Evolutionary conservation across 2,797 vertebrate genomes (phyloP).

Genomic region (Scarus forsteni): DNA sequence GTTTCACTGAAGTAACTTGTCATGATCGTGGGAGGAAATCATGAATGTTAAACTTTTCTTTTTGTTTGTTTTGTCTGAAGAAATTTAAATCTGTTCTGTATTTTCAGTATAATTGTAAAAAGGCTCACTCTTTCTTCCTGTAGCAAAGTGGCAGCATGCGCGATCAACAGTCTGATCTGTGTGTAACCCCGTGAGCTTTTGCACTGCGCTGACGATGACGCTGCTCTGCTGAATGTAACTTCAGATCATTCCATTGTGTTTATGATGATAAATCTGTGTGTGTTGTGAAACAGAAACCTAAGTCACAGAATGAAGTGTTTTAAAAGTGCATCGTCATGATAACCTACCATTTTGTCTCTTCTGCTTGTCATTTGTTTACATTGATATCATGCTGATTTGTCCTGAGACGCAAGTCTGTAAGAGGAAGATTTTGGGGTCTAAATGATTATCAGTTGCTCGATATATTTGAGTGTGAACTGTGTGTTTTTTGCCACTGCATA

Average conservation of each 20-base stretch:
- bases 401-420: neutral
- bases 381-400: neutral
- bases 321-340: neutral
- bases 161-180: conserved; percentile 1
- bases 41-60: no score
- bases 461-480: no score
- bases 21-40: no score
- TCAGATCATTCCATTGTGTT: conserved; percentile 62
- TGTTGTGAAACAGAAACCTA: neutral
- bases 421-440: no score
- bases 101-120: neutral
- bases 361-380: neutral
- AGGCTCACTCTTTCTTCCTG: neutral
- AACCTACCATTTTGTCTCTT: neutral
- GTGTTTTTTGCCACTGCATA: no score
- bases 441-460: no score
- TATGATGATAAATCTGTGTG: neutral
- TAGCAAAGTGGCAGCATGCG: conserved; percentile 11
- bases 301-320: neutral
- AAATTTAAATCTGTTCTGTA: neutral
- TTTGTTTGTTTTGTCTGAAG: no score
- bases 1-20: neutral
- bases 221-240: conserved; percentile 64
- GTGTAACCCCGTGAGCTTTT: conserved; percentile 31
- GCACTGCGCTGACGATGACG: conserved; percentile 45